Evolutionary conservation across 2,113 vertebrate species (phyloP), one percentile per base, ranked within the genome.

Genomic region (Dasypus novemcinctus): DNA sequence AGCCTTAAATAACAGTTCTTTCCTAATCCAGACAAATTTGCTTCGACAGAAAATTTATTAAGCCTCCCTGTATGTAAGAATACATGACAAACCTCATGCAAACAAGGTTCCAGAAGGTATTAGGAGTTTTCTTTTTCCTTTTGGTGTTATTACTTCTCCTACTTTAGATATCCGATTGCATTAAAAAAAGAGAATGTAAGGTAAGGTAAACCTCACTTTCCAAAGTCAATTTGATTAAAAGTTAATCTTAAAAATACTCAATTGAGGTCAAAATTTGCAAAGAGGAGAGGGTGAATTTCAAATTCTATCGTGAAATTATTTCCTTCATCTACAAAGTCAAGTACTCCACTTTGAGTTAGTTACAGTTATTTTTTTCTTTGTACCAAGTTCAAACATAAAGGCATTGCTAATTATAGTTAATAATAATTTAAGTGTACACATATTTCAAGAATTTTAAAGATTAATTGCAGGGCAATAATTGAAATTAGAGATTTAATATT

Each of bases 331-430:
- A 14, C 66, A 82, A 88, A 91, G 15, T 64, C 21, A 88, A 25
- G 4, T 4, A 87, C 18, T 29, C 87, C 11, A 59, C 7, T 83
- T 93, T 57, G 21, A 93, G 76, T 82, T 91, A 90, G n/a, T 10
- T 15, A 64, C 38, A 17, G 17, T n/a, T 84, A 6, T 41, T 86
- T 68, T 68, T 74, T 33, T 90, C 9, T 95, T 95, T 94, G 38
- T 85, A 76, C n/a, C 25, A 94, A 93, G 43, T 93, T 90, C 59
- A 92, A 94, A 92, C 71, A 84, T 31, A 81, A 96, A 93, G 20
- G 76, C 59, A 88, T 72, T 95, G 15, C 4, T 84, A 88, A 91
- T 85, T 96, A 85, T 85, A 88, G 61, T 78, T 66, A 96, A 93
- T 85, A 87, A 87, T 94, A 91, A 90, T 95, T 87, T 76, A 94